Conservation (phyloP, 2,797 vertebrate species). For the Morus bassanus region DNA sequence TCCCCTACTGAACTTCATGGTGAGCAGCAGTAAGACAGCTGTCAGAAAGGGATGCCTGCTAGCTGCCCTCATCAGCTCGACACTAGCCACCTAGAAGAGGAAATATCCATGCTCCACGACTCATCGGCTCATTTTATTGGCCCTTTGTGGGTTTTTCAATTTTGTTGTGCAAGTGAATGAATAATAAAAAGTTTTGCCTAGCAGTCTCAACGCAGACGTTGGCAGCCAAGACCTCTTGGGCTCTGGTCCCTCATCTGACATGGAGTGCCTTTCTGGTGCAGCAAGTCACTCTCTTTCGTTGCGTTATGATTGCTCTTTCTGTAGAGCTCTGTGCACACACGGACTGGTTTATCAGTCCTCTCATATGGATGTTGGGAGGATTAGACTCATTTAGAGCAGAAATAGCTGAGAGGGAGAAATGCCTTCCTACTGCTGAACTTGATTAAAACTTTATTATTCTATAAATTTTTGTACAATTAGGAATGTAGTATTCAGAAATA, state of each 20-base stretch:
- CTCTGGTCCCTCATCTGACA: neutral
- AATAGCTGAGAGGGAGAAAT: neutral
- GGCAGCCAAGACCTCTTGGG: neutral
- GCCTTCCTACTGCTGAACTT: neutral
- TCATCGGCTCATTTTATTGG: neutral
- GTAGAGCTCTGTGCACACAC: neutral
- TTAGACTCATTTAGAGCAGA: neutral
- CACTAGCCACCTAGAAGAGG: neutral
- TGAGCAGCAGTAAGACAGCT: neutral
- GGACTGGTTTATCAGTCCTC: neutral
- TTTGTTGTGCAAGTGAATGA: neutral
- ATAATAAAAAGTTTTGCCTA: neutral
- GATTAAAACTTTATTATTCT: neutral
- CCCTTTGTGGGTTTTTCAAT: neutral
- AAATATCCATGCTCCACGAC: neutral
- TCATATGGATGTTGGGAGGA: neutral
- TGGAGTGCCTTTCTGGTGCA: neutral
- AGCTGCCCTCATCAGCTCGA: neutral
- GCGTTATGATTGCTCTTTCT: neutral
- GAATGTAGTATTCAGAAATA: neutral
- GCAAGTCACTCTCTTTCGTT: neutral
- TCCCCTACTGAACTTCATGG: neutral
- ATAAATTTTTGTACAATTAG: neutral
- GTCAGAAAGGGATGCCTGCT: neutral
- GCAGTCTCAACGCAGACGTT: neutral